Conservation (phyloP, 2,888 invertebrate species). For the Leptothorax acervorum region DNA sequence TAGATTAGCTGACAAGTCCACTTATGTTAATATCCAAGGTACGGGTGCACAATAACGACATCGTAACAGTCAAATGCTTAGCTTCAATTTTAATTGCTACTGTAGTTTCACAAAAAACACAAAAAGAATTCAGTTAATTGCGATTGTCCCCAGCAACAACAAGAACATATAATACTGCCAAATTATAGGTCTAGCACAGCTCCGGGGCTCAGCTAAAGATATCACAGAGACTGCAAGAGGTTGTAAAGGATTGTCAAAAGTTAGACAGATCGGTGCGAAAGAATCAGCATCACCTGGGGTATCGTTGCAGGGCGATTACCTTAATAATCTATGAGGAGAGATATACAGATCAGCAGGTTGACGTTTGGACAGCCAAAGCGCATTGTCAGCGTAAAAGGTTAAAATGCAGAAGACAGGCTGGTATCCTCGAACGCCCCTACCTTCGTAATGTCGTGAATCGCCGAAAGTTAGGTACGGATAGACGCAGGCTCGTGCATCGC, state of each 20-base stretch:
- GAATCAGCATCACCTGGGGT: not conserved
- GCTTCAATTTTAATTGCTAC: not conserved
- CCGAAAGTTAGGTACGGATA: slow-evolving; percentile 74
- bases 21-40: not conserved
- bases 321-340: not conserved
- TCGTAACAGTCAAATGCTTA: not conserved
- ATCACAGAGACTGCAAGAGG: not conserved
- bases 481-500: slow-evolving; percentile 78
- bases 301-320: not conserved
- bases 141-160: not conserved
- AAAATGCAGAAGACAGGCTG: slow-evolving; percentile 69
- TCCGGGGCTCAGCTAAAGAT: not conserved
- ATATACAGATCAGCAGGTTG: slow-evolving; percentile 21
- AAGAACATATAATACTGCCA: not conserved
- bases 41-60: not conserved
- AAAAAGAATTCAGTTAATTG: not conserved
- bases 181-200: not conserved
- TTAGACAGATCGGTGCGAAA: not conserved
- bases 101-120: not conserved
- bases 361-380: slow-evolving; percentile 44
- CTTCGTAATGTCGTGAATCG: slow-evolving; percentile 66
- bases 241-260: not conserved
- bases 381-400: slow-evolving; percentile 77
- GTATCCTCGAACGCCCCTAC: slow-evolving; percentile 56
- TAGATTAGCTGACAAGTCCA: not conserved